Conservation (phyloP, 2,888 invertebrate species). For the Leptothorax acervorum region DNA sequence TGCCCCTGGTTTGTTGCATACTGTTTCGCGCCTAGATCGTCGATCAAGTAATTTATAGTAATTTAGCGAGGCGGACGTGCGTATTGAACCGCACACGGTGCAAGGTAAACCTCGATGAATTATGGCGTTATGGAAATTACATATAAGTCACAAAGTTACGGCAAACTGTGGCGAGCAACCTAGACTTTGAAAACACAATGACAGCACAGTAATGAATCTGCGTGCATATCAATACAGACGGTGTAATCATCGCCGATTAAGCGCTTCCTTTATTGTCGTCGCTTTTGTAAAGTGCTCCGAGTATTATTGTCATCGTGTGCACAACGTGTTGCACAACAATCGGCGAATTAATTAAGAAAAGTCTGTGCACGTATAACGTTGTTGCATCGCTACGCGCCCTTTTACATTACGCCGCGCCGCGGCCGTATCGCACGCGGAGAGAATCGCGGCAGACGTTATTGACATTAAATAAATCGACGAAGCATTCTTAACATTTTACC, state of each 20-base stretch:
- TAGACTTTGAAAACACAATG: neutral
- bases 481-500: constrained; percentile 30
- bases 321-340: neutral
- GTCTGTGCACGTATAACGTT: neutral
- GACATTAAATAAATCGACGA: constrained; percentile 43
- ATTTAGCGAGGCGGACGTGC: constrained; percentile 21
- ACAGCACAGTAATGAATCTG: neutral
- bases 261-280: neutral
- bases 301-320: neutral
- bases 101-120: constrained; percentile 21
- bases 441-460: constrained; percentile 17
- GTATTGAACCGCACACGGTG: neutral
- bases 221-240: neutral
- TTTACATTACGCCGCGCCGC: neutral
- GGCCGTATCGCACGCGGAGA: neutral
- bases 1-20: constrained; percentile 27
- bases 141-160: constrained; percentile 6
- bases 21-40: constrained; percentile 9
- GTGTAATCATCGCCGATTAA: neutral
- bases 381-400: neutral
- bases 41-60: constrained; percentile 48
- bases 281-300: neutral
- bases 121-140: constrained; percentile 26
- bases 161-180: neutral
- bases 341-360: constrained; percentile 16